Conservation (phyloP, 2,113 vertebrate species). For the Zosterops lateralis region DNA sequence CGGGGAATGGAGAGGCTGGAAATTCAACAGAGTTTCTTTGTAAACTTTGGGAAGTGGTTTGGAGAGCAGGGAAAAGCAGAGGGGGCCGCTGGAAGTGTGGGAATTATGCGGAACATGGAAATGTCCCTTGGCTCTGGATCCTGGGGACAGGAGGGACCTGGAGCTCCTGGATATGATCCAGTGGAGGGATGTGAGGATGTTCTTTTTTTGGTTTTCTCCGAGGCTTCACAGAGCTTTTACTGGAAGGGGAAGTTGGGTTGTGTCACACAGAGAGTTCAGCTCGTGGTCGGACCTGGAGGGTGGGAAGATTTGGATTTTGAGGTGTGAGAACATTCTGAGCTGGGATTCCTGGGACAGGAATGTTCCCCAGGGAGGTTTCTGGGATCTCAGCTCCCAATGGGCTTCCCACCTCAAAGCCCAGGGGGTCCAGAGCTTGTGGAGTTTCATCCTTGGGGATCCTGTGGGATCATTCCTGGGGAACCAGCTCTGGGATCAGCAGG, state of each 20-base stretch:
- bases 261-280: not conserved
- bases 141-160: too few relatives aligned
- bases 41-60: not conserved
- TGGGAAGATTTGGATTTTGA: not conserved
- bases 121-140: not conserved
- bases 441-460: too few relatives aligned
- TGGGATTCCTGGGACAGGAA: not conserved
- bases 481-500: too few relatives aligned
- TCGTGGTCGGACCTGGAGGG: accelerated
- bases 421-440: too few relatives aligned
- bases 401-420: not conserved
- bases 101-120: accelerated
- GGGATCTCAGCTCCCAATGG: not conserved
- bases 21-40: not conserved
- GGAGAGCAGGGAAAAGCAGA: not conserved
- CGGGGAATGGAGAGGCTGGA: not conserved
- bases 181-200: not conserved
- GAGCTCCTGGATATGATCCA: not conserved
- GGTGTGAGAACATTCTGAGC: not conserved
- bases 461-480: too few relatives aligned
- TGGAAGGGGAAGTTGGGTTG: not conserved
- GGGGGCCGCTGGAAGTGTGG: accelerated
- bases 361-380: not conserved
- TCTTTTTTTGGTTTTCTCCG: not conserved
- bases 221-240: not conserved